phyloP scores from a whole-genome alignment of 64 coral and sea anemone genomes.

The Montipora sp. region DNA sequence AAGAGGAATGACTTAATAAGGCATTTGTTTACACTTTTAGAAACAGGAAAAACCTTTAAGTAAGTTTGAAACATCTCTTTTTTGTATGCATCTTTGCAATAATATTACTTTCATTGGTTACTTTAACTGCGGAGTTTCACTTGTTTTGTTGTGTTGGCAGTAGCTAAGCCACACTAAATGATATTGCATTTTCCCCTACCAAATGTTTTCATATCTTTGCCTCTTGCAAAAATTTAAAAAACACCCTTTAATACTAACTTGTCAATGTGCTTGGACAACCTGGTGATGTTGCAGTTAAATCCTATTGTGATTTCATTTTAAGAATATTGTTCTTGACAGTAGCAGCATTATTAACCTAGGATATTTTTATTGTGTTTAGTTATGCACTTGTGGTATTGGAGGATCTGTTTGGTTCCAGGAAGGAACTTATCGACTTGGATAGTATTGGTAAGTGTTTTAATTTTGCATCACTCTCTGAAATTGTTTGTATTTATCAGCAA shows the following conservation, averaged over 20 bases:
- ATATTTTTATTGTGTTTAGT: constrained; percentile 24
- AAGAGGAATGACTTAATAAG: constrained; percentile 83
- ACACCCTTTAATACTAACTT: not conserved
- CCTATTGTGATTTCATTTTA: no score
- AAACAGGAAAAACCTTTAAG: constrained; percentile 76
- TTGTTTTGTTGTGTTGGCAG: no score
- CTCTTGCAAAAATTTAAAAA: no score
- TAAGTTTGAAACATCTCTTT: constrained; percentile 56
- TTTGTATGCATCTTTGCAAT: not conserved
- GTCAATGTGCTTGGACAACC: not conserved
- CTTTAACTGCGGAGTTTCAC: no score
- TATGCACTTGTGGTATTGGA: constrained; percentile 75
- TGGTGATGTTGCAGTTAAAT: not conserved
- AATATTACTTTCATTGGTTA: no score
- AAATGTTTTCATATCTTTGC: no score
- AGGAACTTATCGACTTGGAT: constrained; percentile 71
- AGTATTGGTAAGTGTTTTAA: constrained; percentile 51
- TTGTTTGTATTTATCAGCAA: not conserved
- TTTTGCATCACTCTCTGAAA: not conserved
- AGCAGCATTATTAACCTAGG: not conserved
- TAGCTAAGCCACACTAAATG: no score
- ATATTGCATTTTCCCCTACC: no score
- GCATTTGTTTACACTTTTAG: constrained; percentile 78
- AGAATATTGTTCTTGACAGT: no score
- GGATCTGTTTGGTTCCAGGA: constrained; percentile 80